Percentiles rank a stretch among this genome's conserved stretches.
Conservation (phyloP, 2,797 vertebrate species). For the Neopelma chrysocephalum region DNA sequence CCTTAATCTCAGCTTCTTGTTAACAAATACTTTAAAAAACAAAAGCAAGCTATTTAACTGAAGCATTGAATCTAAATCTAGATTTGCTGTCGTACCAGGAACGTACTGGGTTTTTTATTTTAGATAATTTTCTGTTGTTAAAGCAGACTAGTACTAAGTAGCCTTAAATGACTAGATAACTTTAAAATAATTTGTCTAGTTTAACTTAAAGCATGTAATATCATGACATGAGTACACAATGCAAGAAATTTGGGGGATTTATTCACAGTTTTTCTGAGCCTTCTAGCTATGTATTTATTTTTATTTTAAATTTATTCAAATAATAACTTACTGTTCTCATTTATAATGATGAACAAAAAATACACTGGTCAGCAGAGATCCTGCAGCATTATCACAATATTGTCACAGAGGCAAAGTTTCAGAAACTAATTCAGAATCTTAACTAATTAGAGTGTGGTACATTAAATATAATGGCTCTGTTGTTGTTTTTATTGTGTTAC, state of each 20-base stretch:
- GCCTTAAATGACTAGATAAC: not conserved
- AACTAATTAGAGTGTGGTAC: not conserved
- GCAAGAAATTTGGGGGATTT: not conserved
- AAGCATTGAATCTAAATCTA: not conserved
- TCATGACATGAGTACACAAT: not conserved
- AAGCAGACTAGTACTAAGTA: not conserved
- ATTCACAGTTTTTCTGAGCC: not conserved
- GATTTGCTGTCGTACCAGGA: not conserved
- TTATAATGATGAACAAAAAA: not conserved
- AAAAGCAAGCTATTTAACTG: not conserved
- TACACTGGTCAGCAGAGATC: not conserved
- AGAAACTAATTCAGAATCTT: not conserved
- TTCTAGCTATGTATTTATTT: not conserved
- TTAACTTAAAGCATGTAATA: not conserved
- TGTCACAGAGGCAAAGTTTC: not conserved
- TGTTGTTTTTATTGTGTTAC: not conserved
- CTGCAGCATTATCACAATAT: not conserved
- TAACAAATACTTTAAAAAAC: not conserved
- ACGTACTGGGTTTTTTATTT: not conserved
- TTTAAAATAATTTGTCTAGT: not conserved
- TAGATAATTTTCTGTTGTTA: not conserved
- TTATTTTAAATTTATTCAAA: not conserved
- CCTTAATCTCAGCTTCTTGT: not conserved
- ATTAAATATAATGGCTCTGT: not conserved
- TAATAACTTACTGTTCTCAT: not conserved